phyloP scores from a whole-genome alignment of 2,113 vertebrate species.

The Grammomys surdaster region DNA sequence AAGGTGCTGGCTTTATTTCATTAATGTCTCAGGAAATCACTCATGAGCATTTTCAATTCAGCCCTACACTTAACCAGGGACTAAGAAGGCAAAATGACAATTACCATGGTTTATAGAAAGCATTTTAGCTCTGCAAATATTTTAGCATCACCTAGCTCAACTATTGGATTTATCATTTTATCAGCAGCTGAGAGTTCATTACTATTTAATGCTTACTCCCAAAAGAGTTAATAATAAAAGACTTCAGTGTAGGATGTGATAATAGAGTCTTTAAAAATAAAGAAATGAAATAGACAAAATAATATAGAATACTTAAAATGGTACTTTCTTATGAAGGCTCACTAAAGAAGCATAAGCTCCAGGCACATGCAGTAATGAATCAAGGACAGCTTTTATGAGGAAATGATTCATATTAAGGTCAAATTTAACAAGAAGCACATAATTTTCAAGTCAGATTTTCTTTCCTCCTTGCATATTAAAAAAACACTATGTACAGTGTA shows the following conservation, averaged over 20 bases:
- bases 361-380: neutral
- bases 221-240: slow-evolving; percentile 35
- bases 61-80: neutral
- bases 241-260: neutral
- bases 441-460: slow-evolving; percentile 21
- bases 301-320: neutral
- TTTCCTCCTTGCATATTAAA: slow-evolving; percentile 3
- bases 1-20: neutral
- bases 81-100: neutral
- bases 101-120: neutral
- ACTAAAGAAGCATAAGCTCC: slow-evolving; percentile 7
- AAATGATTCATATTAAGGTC: slow-evolving; percentile 12
- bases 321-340: neutral
- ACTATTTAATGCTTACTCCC: neutral
- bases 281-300: neutral
- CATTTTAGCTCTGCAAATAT: neutral
- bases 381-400: neutral
- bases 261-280: slow-evolving; percentile 10
- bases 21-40: neutral
- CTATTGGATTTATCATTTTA: neutral
- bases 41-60: neutral
- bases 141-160: neutral
- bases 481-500: neutral
- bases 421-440: slow-evolving; percentile 30
- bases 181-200: neutral